These are phyloP conservation scores for Leptothorax acervorum DNA, from an alignment of 2,888 invertebrate genomes.

Conservation along the genomic window DNA sequence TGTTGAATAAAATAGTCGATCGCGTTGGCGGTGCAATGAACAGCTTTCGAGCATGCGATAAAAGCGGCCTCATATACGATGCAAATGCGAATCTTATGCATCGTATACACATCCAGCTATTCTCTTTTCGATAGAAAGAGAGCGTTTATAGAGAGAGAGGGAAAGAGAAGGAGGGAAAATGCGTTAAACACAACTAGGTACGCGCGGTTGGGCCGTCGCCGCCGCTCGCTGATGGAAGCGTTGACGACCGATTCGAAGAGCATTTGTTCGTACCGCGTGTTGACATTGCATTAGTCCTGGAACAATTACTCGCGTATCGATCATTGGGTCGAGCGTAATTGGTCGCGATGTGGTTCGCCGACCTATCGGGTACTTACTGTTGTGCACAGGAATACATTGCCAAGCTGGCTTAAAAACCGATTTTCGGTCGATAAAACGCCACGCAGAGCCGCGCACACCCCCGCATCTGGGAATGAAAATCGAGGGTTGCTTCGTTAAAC, in stretches of 20 bases:
- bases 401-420: conserved; percentile 50
- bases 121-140: conserved; percentile 44
- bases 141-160: neutral
- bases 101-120: conserved; percentile 51
- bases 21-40: conserved; percentile 1
- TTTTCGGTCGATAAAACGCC: conserved; percentile 47
- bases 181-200: conserved; percentile 60
- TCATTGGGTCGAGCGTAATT: conserved; percentile 75
- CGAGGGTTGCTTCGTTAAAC: conserved; percentile 43
- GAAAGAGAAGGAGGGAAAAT: conserved; percentile 19
- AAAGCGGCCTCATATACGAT: conserved; percentile 56
- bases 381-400: neutral
- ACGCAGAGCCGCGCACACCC: conserved; percentile 4
- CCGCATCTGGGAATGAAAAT: conserved; percentile 38
- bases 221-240: conserved; percentile 47
- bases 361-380: conserved; percentile 67
- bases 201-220: conserved; percentile 38
- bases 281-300: conserved; percentile 76
- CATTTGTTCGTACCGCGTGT: conserved; percentile 63
- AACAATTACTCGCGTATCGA: conserved; percentile 78
- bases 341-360: conserved; percentile 67
- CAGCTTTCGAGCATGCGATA: conserved; percentile 42
- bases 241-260: conserved; percentile 17
- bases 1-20: conserved; percentile 32
- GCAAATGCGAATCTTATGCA: conserved; percentile 73